phyloP scores from a whole-genome alignment of 2,113 vertebrate species.

The Takifugu bimaculatus region DNA sequence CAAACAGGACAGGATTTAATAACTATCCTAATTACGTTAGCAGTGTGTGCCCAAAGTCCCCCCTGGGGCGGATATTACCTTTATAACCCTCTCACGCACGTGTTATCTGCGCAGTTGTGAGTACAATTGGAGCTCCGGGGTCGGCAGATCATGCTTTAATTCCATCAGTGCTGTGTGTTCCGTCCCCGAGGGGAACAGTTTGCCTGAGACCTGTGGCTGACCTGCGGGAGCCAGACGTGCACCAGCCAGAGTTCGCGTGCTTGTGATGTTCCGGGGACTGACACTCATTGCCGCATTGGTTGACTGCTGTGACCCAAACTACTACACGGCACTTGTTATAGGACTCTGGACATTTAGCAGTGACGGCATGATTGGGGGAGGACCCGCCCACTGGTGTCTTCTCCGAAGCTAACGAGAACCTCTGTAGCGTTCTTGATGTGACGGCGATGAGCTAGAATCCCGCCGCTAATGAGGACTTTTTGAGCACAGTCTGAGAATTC shows the following conservation, averaged over 20 bases:
- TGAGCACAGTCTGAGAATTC: conserved; percentile 23
- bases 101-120: conserved; percentile 24
- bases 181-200: conserved; percentile 25
- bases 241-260: conserved; percentile 47
- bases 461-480: conserved; percentile 55
- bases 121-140: conserved; percentile 33
- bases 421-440: conserved; percentile 44
- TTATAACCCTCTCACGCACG: conserved; percentile 20
- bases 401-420: conserved; percentile 46
- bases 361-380: conserved; percentile 37
- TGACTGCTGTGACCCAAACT: conserved; percentile 33
- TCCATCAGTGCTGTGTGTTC: conserved; percentile 34
- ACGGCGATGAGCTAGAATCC: conserved; percentile 51
- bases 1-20: conserved; percentile 15
- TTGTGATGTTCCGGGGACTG: conserved; percentile 25
- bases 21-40: conserved; percentile 35
- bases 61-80: conserved; percentile 27
- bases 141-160: conserved; percentile 26
- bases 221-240: conserved; percentile 24
- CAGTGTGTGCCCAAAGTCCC: conserved; percentile 17
- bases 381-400: conserved; percentile 23
- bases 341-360: conserved; percentile 28
- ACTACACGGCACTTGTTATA: conserved; percentile 21
- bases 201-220: conserved; percentile 39
- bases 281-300: conserved; percentile 25